phyloP scores from a whole-genome alignment of 2,888 invertebrate genomes.

The Andrena bucephala region DNA sequence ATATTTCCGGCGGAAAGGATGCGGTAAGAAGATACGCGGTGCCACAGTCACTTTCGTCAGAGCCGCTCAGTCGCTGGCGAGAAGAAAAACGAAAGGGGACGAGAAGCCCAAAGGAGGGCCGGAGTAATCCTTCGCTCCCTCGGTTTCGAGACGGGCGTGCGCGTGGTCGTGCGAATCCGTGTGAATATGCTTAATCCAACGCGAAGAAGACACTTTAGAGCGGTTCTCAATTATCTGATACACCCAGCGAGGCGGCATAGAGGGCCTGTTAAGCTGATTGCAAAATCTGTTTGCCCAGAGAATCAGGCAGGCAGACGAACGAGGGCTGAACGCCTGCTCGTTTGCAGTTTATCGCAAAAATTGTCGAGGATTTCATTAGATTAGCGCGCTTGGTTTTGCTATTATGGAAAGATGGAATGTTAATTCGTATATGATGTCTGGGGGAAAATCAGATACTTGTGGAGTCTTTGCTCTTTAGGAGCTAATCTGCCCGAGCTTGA shows the following conservation, averaged over 20 bases:
- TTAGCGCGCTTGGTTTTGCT: no score
- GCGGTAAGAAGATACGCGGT: slow-evolving; percentile 45
- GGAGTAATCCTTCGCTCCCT: slow-evolving; percentile 54
- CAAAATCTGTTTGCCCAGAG: slow-evolving; percentile 43
- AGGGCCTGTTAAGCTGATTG: slow-evolving; percentile 59
- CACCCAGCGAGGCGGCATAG: slow-evolving; percentile 39
- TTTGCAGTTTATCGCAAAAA: not conserved
- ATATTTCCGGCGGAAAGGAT: slow-evolving; percentile 51
- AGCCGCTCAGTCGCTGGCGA: not conserved
- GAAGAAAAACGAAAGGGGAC: not conserved
- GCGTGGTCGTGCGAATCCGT: slow-evolving; percentile 52
- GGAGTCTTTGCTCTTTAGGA: no score
- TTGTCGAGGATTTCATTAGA: not conserved
- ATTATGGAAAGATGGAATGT: not conserved
- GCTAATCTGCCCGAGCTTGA: no score
- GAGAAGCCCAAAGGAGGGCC: not conserved
- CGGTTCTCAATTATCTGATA: slow-evolving; percentile 69
- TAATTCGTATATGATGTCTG: no score
- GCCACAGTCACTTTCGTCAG: slow-evolving; percentile 9
- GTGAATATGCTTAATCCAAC: slow-evolving; percentile 69
- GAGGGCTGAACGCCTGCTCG: slow-evolving; percentile 27
- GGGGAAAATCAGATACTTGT: no score
- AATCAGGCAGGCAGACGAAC: slow-evolving; percentile 6
- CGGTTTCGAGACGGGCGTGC: slow-evolving; percentile 19
- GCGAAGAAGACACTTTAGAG: slow-evolving; percentile 60